These are phyloP conservation scores for Rhodinocichla rosea DNA, from an alignment of 2,113 vertebrate genomes.

Conservation along the genomic window DNA sequence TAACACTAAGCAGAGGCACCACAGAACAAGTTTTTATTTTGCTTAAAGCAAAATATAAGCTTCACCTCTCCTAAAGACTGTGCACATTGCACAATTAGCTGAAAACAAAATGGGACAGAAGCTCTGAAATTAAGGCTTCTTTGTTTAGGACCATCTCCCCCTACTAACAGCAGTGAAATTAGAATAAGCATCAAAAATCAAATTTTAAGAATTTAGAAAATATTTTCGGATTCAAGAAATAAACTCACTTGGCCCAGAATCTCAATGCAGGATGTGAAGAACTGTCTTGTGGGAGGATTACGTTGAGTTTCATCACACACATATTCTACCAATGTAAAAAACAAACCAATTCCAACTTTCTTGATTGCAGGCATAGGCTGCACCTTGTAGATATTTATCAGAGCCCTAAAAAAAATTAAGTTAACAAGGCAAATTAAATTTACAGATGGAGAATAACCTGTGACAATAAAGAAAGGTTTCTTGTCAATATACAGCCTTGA, in stretches of 20 bases:
- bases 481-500: not conserved
- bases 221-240: not conserved
- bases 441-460: fast-evolving
- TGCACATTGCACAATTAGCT: not conserved
- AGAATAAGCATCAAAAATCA: not conserved
- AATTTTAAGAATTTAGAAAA: not conserved
- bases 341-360: slow-evolving; percentile 87
- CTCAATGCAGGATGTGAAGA: slow-evolving; percentile 94
- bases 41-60: not conserved
- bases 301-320: slow-evolving; percentile 93
- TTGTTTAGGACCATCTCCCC: not conserved
- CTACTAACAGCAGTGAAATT: not conserved
- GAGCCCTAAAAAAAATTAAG: slow-evolving; percentile 71
- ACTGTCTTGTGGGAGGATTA: slow-evolving; percentile 92
- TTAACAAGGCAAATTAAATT: not conserved
- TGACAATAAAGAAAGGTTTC: not conserved
- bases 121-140: not conserved
- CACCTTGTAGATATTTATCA: slow-evolving; percentile 90
- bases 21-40: not conserved
- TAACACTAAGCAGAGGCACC: not conserved
- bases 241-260: slow-evolving; percentile 90
- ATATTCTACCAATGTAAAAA: slow-evolving; percentile 89
- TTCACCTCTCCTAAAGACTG: not conserved
- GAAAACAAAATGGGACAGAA: not conserved
- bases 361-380: slow-evolving; percentile 82